Percentiles rank a stretch among this genome's conserved stretches.
Conservation (phyloP, 2,113 vertebrate genomes). For the Trogon melanurus region DNA sequence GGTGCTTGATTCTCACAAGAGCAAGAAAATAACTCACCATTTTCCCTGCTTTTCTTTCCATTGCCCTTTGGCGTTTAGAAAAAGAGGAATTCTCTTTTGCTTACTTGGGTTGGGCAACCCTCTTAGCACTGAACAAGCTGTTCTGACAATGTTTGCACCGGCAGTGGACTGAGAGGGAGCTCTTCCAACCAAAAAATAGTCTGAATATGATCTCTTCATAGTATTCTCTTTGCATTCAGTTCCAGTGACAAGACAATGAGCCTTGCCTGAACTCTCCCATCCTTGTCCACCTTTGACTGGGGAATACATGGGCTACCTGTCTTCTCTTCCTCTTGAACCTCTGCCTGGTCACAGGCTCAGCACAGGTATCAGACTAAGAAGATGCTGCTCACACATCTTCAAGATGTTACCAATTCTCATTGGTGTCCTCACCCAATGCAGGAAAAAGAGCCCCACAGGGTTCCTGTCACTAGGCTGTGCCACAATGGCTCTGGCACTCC, state of each 20-base stretch:
- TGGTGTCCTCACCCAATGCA: accelerated
- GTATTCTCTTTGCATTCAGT: neutral
- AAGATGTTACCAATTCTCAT: neutral
- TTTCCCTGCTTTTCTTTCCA: neutral
- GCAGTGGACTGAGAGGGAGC: neutral
- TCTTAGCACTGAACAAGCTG: neutral
- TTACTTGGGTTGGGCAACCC: neutral
- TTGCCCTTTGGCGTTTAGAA: neutral
- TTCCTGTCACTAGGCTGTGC: neutral
- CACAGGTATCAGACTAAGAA: neutral
- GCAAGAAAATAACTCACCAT: neutral
- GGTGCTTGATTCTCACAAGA: neutral
- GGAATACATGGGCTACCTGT: neutral
- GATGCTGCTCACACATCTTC: neutral
- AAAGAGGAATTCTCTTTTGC: neutral
- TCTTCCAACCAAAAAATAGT: neutral
- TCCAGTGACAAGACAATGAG: neutral
- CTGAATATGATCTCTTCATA: neutral
- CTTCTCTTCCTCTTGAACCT: neutral
- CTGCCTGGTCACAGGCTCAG: neutral
- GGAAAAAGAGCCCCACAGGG: neutral
- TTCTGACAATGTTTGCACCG: constrained; percentile 7
- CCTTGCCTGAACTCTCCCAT: neutral
- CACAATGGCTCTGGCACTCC: accelerated
- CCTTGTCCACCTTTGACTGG: neutral